These are phyloP conservation scores for Drosophila simulans DNA, from an alignment of 1,140 invertebrate species.

Conservation along the genomic window DNA sequence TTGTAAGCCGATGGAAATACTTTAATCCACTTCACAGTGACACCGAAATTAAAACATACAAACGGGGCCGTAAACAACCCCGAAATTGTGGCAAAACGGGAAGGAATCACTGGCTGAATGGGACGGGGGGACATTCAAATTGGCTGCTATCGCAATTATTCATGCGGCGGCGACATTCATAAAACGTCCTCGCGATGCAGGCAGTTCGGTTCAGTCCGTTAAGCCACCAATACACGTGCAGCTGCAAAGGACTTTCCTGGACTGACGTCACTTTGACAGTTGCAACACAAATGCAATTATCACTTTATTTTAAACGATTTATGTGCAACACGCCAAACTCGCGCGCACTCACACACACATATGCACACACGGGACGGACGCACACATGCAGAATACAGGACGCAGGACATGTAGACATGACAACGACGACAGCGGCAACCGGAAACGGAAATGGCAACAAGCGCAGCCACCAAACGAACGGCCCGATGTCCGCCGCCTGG, in stretches of 20 bases:
- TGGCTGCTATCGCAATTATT: conserved; percentile 83
- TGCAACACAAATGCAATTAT: conserved; percentile 83
- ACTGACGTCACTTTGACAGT: conserved; percentile 76
- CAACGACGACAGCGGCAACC: conserved; percentile 68
- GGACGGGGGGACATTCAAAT: conserved; percentile 62
- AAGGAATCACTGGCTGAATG: conserved; percentile 2
- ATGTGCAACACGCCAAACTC: conserved; percentile 68
- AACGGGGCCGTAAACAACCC: conserved; percentile 48
- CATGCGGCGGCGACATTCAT: conserved; percentile 81
- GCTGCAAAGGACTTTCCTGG: conserved; percentile 25
- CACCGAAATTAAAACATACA: conserved; percentile 76
- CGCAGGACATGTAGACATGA: conserved; percentile 71
- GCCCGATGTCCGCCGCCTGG: conserved; percentile 19
- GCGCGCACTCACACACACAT: conserved; percentile 1
- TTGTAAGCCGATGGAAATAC: conserved; percentile 79
- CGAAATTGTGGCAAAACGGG: conserved; percentile 32
- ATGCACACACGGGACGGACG: not conserved
- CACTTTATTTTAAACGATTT: conserved; percentile 84
- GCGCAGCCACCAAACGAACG: conserved; percentile 57
- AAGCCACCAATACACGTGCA: conserved; percentile 33
- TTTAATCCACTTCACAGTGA: conserved; percentile 83
- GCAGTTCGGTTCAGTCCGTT: conserved; percentile 18
- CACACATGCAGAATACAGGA: conserved; percentile 10
- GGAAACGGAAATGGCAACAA: conserved; percentile 82
- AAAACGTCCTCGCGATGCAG: conserved; percentile 66